phyloP scores from a whole-genome alignment of 2,888 invertebrate genomes.

The Clepsis dumicolana region DNA sequence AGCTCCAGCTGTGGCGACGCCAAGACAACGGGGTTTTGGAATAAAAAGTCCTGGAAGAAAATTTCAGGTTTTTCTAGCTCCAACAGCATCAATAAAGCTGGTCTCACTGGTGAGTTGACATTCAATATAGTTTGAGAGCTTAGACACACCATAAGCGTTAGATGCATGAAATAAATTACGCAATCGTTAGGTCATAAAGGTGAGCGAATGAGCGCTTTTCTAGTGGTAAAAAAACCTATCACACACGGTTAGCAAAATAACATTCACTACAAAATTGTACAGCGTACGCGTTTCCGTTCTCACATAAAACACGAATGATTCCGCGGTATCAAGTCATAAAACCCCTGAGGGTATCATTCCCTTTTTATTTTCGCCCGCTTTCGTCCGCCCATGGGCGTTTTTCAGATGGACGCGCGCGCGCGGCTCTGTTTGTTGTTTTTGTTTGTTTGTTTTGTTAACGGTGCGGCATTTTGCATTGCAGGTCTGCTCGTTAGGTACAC shows the following conservation, averaged over 20 bases:
- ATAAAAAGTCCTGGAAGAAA: conserved; percentile 92
- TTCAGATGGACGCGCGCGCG: conserved; percentile 83
- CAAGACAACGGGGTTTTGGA: conserved; percentile 88
- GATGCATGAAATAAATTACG: conserved; percentile 10
- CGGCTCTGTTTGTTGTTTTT: conserved; percentile 73
- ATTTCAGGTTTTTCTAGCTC: conserved; percentile 91
- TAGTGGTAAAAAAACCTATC: conserved; percentile 52
- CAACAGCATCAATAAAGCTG: conserved; percentile 89
- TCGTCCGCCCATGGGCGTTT: conserved; percentile 81
- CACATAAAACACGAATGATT: conserved; percentile 74
- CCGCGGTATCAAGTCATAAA: conserved; percentile 75
- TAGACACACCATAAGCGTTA: background rate
- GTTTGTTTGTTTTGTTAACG: conserved; percentile 83
- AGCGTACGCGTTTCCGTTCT: conserved; percentile 65
- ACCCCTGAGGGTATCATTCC: conserved; percentile 71
- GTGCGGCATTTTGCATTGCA: conserved; percentile 86
- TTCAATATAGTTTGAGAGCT: background rate
- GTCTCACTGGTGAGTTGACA: conserved; percentile 87
- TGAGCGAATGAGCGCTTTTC: background rate
- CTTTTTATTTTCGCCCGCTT: conserved; percentile 77
- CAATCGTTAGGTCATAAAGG: conserved; percentile 1
- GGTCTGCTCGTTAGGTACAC: conserved; percentile 87
- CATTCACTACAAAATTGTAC: conserved; percentile 59
- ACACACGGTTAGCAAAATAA: conserved; percentile 60
- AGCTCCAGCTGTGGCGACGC: conserved; percentile 83